Evolutionary conservation across 2,113 vertebrate species (phyloP).

Genomic region (Equus quagga): DNA sequence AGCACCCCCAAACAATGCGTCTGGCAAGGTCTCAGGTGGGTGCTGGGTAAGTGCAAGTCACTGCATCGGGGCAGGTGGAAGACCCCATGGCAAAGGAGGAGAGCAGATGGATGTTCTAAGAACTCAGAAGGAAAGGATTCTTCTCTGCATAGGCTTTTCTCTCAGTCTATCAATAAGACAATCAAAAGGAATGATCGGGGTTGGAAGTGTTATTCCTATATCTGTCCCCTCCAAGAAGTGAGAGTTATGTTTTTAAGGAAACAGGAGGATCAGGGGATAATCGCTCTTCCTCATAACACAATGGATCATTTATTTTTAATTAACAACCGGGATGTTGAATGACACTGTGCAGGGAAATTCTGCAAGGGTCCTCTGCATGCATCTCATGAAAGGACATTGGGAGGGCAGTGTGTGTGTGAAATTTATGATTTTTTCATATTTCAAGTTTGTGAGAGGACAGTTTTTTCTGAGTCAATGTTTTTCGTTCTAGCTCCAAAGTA

Average conservation of each 20-base stretch:
- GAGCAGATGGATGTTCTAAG: not conserved
- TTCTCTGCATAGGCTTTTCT: not conserved
- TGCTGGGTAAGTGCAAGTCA: accelerated
- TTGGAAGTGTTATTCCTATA: not conserved
- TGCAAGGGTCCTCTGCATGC: not conserved
- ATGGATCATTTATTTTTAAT: not conserved
- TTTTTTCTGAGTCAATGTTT: not conserved
- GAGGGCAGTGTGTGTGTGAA: not conserved
- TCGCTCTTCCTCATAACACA: not conserved
- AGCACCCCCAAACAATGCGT: not conserved
- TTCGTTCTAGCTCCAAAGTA: not conserved
- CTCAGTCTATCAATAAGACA: not conserved
- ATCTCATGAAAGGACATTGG: not conserved
- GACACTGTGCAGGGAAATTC: not conserved
- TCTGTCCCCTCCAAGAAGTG: not conserved
- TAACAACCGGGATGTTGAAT: not conserved
- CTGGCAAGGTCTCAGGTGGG: not conserved
- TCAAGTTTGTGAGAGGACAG: not conserved
- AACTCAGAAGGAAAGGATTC: not conserved
- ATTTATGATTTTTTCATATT: not conserved
- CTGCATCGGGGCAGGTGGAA: not conserved
- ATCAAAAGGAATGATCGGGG: not conserved
- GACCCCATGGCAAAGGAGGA: not conserved
- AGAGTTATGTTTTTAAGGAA: not conserved
- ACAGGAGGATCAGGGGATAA: not conserved